These are phyloP conservation scores for Chromobotia macracanthus DNA, from an alignment of 2,797 vertebrate genomes.

Conservation along the genomic window DNA sequence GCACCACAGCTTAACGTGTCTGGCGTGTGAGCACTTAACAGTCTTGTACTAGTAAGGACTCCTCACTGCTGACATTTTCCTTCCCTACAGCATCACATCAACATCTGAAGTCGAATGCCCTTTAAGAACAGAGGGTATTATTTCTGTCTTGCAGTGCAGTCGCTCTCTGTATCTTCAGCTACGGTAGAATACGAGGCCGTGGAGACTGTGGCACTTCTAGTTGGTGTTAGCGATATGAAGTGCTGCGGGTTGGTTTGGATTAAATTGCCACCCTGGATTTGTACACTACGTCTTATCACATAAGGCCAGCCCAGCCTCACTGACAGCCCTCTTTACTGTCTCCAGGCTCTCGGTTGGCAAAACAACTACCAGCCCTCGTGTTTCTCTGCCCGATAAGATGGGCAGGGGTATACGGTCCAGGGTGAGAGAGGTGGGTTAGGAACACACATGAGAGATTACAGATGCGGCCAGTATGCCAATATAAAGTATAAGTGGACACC, in stretches of 20 bases:
- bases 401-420: conserved; percentile 36
- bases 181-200: conserved; percentile 22
- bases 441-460: conserved; percentile 13
- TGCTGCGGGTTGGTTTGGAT: conserved; percentile 56
- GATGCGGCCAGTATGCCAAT: neutral
- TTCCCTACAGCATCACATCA: conserved; percentile 31
- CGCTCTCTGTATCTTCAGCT: conserved; percentile 38
- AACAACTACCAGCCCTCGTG: conserved; percentile 49
- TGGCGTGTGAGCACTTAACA: neutral
- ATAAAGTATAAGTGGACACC: conserved; percentile 6
- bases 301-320: conserved; percentile 55
- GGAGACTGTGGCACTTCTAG: conserved; percentile 50
- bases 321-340: conserved; percentile 55
- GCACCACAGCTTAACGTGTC: neutral
- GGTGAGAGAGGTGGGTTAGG: conserved; percentile 1
- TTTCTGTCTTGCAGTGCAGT: conserved; percentile 34
- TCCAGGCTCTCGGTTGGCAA: conserved; percentile 57
- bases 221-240: conserved; percentile 53
- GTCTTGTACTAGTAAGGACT: conserved; percentile 16
- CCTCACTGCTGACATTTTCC: conserved; percentile 40
- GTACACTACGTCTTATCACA: conserved; percentile 61
- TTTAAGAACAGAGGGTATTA: conserved; percentile 52
- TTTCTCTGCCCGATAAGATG: conserved; percentile 52
- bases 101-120: conserved; percentile 51
- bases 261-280: conserved; percentile 60